Percentiles rank a stretch among this genome's conserved stretches.
Evolutionary conservation across 1,140 invertebrate species (phyloP).

Genomic region (Arctopsyche grandis): DNA sequence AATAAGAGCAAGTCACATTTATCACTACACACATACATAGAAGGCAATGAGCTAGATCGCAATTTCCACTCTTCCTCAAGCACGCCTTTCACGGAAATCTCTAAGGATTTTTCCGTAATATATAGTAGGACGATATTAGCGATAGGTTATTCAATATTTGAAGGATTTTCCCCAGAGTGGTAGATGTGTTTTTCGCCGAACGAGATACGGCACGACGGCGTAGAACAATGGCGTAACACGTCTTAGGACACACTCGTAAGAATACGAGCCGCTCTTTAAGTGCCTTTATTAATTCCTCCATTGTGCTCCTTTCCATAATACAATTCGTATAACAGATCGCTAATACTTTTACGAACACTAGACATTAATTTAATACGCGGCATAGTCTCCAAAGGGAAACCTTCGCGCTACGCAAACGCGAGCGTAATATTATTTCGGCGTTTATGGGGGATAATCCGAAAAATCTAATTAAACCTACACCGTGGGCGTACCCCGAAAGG

Average conservation of each 20-base stretch:
- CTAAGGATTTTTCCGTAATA: background rate
- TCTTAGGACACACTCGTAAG: slow-evolving; percentile 17
- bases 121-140: background rate
- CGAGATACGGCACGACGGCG: slow-evolving; percentile 28
- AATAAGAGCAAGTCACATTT: too few species aligned
- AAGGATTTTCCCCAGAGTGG: slow-evolving; percentile 22
- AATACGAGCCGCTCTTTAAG: background rate
- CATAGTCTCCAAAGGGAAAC: too few species aligned
- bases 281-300: slow-evolving; percentile 28
- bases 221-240: slow-evolving; percentile 12
- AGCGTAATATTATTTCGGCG: background rate
- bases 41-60: too few species aligned
- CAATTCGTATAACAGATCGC: too few species aligned
- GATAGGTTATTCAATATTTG: slow-evolving; percentile 32
- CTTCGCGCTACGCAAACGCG: background rate
- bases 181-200: slow-evolving; percentile 1
- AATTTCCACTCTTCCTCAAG: too few species aligned
- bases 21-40: too few species aligned
- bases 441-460: slow-evolving; percentile 7
- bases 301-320: too few species aligned
- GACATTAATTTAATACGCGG: too few species aligned
- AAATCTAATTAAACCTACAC: slow-evolving; percentile 14
- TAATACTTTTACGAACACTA: too few species aligned
- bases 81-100: too few species aligned
- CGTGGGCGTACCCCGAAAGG: background rate